Evolutionary conservation across 2,888 invertebrate genomes (phyloP).

Genomic region (Watsonalla binaria): DNA sequence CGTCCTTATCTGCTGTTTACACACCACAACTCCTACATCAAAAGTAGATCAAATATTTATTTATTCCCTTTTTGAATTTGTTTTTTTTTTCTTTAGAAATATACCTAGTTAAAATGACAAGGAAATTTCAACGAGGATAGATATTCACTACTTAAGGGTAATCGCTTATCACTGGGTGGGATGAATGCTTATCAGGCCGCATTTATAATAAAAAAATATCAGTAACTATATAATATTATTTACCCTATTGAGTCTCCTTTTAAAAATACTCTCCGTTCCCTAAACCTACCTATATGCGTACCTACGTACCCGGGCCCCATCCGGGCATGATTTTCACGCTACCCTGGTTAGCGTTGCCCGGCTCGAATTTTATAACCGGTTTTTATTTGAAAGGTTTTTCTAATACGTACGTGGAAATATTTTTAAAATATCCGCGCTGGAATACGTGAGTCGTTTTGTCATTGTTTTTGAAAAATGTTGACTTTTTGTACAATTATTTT

Average conservation of each 20-base stretch:
- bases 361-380: conserved; percentile 9
- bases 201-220: not conserved
- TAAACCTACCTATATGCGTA: conserved; percentile 5
- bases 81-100: no score
- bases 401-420: conserved; percentile 23
- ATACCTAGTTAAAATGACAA: no score
- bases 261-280: conserved; percentile 22
- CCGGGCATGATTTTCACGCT: conserved; percentile 32
- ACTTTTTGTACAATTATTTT: not conserved
- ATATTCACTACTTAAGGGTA: no score
- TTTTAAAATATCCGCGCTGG: conserved; percentile 14
- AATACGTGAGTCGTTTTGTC: not conserved
- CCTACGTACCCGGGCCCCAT: conserved; percentile 9
- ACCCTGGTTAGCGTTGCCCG: conserved; percentile 2
- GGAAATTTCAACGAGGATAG: no score
- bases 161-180: no score
- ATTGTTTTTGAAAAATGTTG: not conserved
- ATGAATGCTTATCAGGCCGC: not conserved
- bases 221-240: no score
- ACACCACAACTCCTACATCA: no score
- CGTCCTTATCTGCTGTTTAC: no score
- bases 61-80: no score
- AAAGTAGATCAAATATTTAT: no score
- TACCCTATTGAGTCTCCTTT: conserved; percentile 11
- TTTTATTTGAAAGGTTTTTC: conserved; percentile 27